Conservation (phyloP, 2,888 invertebrate species). For the Trilocha varians region DNA sequence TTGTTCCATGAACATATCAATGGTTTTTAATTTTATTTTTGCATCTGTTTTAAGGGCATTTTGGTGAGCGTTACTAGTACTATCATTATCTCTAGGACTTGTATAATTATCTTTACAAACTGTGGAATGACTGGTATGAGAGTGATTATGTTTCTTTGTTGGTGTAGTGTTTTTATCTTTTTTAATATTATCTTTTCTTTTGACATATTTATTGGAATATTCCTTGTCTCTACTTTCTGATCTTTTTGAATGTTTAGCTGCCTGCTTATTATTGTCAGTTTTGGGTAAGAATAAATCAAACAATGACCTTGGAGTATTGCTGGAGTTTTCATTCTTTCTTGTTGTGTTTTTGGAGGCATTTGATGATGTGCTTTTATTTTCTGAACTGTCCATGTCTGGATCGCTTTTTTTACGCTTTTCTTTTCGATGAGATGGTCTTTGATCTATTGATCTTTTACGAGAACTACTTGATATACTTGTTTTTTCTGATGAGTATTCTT, state of each 20-base stretch:
- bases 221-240: conserved; percentile 29
- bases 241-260: conserved; percentile 31
- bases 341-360: not conserved
- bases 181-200: conserved; percentile 45
- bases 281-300: conserved; percentile 35
- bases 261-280: conserved; percentile 23
- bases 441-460: conserved; percentile 53
- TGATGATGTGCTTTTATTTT: conserved; percentile 24
- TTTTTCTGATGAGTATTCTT: not conserved
- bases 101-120: conserved; percentile 12
- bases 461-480: conserved; percentile 21
- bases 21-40: conserved; percentile 46
- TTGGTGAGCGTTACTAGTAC: conserved; percentile 19
- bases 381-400: conserved; percentile 22
- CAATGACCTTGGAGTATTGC: conserved; percentile 31
- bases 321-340: conserved; percentile 31
- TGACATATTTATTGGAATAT: conserved; percentile 56
- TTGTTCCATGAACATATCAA: conserved; percentile 55
- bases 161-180: conserved; percentile 27
- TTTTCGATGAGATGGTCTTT: conserved; percentile 59
- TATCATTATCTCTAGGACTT: conserved; percentile 39
- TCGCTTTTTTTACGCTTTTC: conserved; percentile 64
- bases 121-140: conserved; percentile 37
- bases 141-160: conserved; percentile 32
- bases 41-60: conserved; percentile 33